These are phyloP conservation scores for Polydrusus cervinus DNA, from an alignment of 2,888 invertebrate species.

Conservation along the genomic window DNA sequence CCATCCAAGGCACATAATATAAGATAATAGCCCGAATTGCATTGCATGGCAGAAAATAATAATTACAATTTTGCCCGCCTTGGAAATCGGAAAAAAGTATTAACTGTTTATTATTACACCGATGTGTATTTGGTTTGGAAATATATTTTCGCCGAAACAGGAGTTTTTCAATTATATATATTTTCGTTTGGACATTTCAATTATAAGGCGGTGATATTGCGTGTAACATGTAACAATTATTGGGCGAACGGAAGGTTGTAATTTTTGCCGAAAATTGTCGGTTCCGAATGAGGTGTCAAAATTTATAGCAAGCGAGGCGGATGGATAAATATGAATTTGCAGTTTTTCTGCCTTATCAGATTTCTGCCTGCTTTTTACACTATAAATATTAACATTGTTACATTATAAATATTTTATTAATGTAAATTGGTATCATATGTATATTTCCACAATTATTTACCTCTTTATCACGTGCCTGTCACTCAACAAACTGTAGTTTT, in stretches of 20 bases:
- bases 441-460: too few species aligned
- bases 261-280: conserved; percentile 31
- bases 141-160: conserved; percentile 35
- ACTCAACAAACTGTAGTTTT: too few species aligned
- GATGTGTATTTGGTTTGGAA: conserved; percentile 26
- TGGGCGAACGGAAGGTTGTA: conserved; percentile 28
- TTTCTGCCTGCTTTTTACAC: neutral
- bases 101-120: neutral
- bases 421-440: too few species aligned
- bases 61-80: neutral
- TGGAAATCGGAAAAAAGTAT: conserved; percentile 2
- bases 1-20: too few species aligned
- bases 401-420: too few species aligned
- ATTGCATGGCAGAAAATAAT: conserved; percentile 11
- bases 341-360: conserved; percentile 1
- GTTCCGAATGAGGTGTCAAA: conserved; percentile 18
- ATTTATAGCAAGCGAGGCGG: neutral
- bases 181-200: conserved; percentile 47
- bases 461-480: too few species aligned
- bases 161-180: conserved; percentile 47
- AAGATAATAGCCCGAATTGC: neutral
- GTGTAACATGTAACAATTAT: conserved; percentile 40
- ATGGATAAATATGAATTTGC: conserved; percentile 9
- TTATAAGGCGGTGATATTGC: conserved; percentile 39
- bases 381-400: neutral